Percentiles rank a stretch among this genome's conserved stretches.
Evolutionary conservation across 2,113 vertebrate genomes (phyloP).

Genomic region (Morone chrysops): DNA sequence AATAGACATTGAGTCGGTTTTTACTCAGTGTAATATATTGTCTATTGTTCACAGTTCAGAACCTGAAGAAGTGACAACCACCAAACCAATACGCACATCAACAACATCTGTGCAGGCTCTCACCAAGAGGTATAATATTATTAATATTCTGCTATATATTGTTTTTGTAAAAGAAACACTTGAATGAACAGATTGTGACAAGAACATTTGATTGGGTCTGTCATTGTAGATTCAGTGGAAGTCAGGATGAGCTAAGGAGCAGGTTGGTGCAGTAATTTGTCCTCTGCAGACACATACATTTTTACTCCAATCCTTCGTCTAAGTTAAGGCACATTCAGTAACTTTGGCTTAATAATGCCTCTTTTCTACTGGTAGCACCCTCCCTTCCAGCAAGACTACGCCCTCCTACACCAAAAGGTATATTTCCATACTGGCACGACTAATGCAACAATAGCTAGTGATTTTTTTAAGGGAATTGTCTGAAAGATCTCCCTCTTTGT

Average conservation of each 20-base stretch:
- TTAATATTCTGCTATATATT: background rate
- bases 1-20: background rate
- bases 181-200: background rate
- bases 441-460: background rate
- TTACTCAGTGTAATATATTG: background rate
- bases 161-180: background rate
- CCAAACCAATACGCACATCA: constrained; percentile 18
- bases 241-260: constrained; percentile 60
- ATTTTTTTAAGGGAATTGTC: background rate
- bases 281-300: background rate
- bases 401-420: constrained; percentile 65
- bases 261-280: constrained; percentile 63
- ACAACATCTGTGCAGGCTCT: constrained; percentile 74
- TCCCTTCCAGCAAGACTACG: constrained; percentile 33
- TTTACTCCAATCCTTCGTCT: background rate
- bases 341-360: background rate
- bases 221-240: constrained; percentile 72
- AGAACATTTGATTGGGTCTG: background rate
- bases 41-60: constrained; percentile 43
- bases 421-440: background rate
- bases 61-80: constrained; percentile 38
- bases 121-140: constrained; percentile 70
- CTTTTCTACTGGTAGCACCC: constrained; percentile 34
- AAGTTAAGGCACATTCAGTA: background rate
- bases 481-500: constrained; percentile 24